phyloP scores from a whole-genome alignment of 2,888 invertebrate species.

The Apotomis capreana region DNA sequence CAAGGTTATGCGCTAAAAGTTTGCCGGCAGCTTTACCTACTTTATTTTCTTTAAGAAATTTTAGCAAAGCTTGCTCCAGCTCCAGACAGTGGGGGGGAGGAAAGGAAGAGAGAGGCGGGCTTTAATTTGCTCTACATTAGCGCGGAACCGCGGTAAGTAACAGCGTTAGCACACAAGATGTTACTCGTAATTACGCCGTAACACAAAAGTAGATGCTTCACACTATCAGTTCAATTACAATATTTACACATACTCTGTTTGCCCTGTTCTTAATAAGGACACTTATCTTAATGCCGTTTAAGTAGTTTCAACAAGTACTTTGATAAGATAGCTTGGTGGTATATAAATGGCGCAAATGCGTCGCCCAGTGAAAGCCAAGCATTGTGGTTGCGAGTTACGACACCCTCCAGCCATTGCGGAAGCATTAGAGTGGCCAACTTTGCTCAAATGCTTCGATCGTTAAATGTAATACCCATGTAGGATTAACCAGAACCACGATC shows the following conservation, averaged over 20 bases:
- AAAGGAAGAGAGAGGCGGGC: too few species aligned
- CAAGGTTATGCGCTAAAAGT: too few species aligned
- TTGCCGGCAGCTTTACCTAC: too few species aligned
- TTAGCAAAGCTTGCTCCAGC: too few species aligned
- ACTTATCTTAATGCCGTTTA: constrained; percentile 35
- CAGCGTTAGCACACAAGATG: neutral
- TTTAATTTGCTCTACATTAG: too few species aligned
- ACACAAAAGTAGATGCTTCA: constrained; percentile 11
- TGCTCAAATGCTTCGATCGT: constrained; percentile 41
- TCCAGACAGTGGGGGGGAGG: too few species aligned
- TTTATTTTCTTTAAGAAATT: too few species aligned
- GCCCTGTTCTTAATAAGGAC: constrained; percentile 36
- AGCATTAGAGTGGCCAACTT: constrained; percentile 38
- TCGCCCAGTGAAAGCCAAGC: constrained; percentile 60
- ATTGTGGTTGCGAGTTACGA: constrained; percentile 51
- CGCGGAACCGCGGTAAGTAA: neutral
- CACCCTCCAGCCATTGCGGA: constrained; percentile 48
- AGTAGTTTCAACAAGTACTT: constrained; percentile 17
- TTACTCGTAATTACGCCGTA: constrained; percentile 24
- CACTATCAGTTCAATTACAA: constrained; percentile 32
- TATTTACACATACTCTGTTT: constrained; percentile 31
- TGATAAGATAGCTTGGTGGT: constrained; percentile 34
- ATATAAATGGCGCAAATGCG: constrained; percentile 7
- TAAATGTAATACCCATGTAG: constrained; percentile 22
- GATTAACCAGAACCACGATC: constrained; percentile 28